A percentile compares a stretch with the other conserved stretches of the same genome.
phyloP scores from a whole-genome alignment of 2,797 vertebrate species.

The Dicrostonyx torquatus region DNA sequence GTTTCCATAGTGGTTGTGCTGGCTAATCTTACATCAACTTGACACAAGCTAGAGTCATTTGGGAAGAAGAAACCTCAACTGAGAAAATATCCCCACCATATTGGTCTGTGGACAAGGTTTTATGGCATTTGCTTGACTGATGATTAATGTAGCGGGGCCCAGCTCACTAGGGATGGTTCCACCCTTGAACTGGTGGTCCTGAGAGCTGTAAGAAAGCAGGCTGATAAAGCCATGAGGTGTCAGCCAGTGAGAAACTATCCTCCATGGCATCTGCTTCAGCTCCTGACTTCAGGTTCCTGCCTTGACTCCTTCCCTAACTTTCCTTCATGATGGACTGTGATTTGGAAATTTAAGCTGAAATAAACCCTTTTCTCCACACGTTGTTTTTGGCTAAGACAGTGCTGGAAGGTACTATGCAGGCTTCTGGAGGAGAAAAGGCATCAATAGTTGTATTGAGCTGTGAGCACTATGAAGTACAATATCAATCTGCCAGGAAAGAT shows the following conservation, averaged over 20 bases:
- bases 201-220: background rate
- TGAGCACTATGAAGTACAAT: background rate
- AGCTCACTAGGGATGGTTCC: background rate
- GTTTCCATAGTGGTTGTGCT: background rate
- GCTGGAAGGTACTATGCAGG: background rate
- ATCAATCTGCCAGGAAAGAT: background rate
- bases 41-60: background rate
- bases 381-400: background rate
- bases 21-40: background rate
- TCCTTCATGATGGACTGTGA: background rate
- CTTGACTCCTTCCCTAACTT: background rate
- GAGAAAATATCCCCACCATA: background rate
- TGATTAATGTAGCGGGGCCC: background rate
- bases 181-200: background rate
- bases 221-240: background rate
- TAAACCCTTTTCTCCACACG: background rate
- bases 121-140: background rate
- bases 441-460: background rate
- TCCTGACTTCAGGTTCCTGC: background rate
- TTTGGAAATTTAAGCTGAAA: background rate
- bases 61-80: background rate
- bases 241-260: too few species aligned
- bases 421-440: background rate
- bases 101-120: background rate
- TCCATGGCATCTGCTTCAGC: background rate